Percentiles rank a stretch among this genome's conserved stretches.
phyloP scores from a whole-genome alignment of 2,797 vertebrate species.

The Artibeus jamaicensis region DNA sequence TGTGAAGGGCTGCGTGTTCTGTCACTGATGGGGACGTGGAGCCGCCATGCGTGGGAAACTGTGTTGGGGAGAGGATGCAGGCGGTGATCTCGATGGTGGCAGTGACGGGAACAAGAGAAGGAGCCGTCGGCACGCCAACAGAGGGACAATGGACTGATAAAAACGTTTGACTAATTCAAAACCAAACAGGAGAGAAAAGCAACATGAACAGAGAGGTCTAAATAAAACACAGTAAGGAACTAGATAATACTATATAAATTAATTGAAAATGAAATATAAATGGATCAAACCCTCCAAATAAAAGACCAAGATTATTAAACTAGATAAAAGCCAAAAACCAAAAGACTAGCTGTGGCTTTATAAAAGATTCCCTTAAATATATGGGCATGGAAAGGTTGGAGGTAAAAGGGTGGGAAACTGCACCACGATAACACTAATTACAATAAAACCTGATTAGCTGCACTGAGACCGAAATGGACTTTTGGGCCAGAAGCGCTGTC shows the following conservation, averaged over 20 bases:
- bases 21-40: not conserved
- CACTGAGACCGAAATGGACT: not conserved
- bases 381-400: not conserved
- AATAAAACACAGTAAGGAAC: not conserved
- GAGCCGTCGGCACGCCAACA: not conserved
- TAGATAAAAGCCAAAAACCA: not conserved
- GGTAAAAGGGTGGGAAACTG: not conserved
- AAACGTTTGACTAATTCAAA: not conserved
- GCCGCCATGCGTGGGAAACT: not conserved
- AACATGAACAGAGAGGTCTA: not conserved
- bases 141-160: not conserved
- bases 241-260: not conserved
- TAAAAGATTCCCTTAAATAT: not conserved
- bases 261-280: slow-evolving; percentile 28
- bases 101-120: not conserved
- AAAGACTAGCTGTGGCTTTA: not conserved
- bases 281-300: not conserved
- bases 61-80: not conserved
- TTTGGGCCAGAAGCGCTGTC: not conserved
- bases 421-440: not conserved
- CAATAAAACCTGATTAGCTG: slow-evolving; percentile 9
- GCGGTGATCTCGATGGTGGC: not conserved
- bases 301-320: not conserved
- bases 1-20: not conserved
- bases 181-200: not conserved